Percentiles rank a stretch among this genome's conserved stretches.
Evolutionary conservation across 2,888 invertebrate genomes (phyloP).

Genomic region (Achlya flavicornis): DNA sequence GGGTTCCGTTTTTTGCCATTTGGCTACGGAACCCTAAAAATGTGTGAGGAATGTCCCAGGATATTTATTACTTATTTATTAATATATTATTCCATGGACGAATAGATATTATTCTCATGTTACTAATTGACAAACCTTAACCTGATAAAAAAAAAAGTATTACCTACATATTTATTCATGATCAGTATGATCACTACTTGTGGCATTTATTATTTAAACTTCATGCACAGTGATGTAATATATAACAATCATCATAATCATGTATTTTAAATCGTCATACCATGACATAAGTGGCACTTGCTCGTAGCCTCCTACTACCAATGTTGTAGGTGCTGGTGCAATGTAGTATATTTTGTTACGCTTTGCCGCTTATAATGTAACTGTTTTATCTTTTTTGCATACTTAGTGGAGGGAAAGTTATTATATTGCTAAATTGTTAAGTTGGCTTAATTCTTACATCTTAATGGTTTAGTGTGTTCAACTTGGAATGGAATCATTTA

Average conservation of each 20-base stretch:
- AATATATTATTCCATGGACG: too few relatives aligned
- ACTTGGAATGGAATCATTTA: neutral
- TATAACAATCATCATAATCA: constrained; percentile 41
- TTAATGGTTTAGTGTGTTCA: constrained; percentile 20
- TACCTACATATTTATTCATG: neutral
- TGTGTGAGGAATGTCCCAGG: too few relatives aligned
- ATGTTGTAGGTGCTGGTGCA: constrained; percentile 32
- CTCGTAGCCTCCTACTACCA: constrained; percentile 24
- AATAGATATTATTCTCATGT: too few relatives aligned
- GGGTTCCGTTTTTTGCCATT: too few relatives aligned
- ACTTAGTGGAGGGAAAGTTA: constrained; percentile 61
- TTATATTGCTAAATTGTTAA: constrained; percentile 55
- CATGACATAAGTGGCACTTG: constrained; percentile 55
- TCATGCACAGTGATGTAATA: constrained; percentile 33
- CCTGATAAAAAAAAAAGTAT: neutral
- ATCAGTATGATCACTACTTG: neutral
- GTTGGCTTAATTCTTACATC: constrained; percentile 14
- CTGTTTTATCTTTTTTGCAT: constrained; percentile 46
- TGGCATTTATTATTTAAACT: constrained; percentile 7
- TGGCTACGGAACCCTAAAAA: too few relatives aligned
- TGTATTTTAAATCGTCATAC: constrained; percentile 46
- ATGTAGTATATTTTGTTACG: constrained; percentile 46
- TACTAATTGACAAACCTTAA: too few relatives aligned
- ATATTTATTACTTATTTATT: too few relatives aligned
- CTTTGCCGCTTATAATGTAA: constrained; percentile 69